Conservation (phyloP, 2,888 invertebrate species). For the Clusia tigrina region DNA sequence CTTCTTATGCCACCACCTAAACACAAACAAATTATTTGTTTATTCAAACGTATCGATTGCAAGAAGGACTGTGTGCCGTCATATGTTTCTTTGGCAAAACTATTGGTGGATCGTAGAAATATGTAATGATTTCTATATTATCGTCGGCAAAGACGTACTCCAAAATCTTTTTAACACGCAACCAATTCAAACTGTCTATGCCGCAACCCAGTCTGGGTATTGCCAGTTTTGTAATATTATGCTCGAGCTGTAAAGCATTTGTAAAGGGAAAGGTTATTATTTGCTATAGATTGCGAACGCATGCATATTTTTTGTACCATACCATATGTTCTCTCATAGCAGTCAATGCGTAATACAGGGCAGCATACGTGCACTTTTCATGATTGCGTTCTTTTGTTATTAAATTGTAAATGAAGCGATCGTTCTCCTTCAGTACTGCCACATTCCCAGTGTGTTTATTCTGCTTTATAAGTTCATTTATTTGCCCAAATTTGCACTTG, state of each 20-base stretch:
- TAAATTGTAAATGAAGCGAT: conserved; percentile 68
- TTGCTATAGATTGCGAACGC: background rate
- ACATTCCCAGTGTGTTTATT: conserved; percentile 64
- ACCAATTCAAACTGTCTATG: conserved; percentile 72
- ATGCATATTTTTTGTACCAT: background rate
- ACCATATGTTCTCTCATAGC: conserved; percentile 63
- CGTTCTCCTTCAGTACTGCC: conserved; percentile 65
- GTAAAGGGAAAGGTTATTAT: conserved; percentile 7
- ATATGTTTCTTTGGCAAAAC: background rate
- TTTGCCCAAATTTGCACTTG: conserved; percentile 53
- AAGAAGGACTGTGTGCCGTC: background rate
- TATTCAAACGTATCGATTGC: background rate
- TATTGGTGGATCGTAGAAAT: conserved; percentile 61
- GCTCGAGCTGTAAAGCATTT: conserved; percentile 50
- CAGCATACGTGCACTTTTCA: conserved; percentile 67
- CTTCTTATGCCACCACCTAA: too few species aligned
- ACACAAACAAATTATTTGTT: background rate
- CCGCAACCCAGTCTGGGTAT: conserved; percentile 75
- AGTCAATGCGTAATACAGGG: conserved; percentile 64
- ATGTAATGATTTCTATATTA: conserved; percentile 66
- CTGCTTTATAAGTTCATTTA: conserved; percentile 56
- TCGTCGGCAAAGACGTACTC: conserved; percentile 66
- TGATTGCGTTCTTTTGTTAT: conserved; percentile 68
- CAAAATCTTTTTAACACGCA: conserved; percentile 64
- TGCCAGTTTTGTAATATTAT: conserved; percentile 68